These are phyloP conservation scores for Willowsia nigromaculata DNA, from an alignment of 2,888 invertebrate species.

Conservation along the genomic window DNA sequence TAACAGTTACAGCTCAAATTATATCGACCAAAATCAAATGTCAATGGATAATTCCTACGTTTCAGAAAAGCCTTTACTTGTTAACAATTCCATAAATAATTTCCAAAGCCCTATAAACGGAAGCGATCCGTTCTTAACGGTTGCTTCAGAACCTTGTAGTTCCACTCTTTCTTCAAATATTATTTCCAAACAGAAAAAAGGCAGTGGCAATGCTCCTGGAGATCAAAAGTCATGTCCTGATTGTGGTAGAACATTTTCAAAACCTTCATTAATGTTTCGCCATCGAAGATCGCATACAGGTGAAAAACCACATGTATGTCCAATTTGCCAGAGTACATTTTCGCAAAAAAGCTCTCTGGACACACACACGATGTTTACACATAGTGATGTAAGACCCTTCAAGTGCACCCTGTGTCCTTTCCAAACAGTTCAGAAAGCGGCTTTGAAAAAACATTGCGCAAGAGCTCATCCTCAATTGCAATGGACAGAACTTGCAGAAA, in stretches of 20 bases:
- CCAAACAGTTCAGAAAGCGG: slow-evolving; percentile 84
- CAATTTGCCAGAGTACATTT: slow-evolving; percentile 83
- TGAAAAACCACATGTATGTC: slow-evolving; percentile 83
- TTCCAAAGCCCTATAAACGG: neutral
- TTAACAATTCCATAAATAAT: neutral
- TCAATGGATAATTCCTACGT: neutral
- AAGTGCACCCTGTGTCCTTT: slow-evolving; percentile 84
- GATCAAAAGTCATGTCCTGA: slow-evolving; percentile 79
- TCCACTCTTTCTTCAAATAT: neutral
- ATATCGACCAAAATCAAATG: neutral
- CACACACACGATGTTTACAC: slow-evolving; percentile 82
- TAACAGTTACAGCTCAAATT: neutral
- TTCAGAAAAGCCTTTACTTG: neutral
- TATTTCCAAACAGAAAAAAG: neutral
- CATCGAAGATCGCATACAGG: slow-evolving; percentile 84
- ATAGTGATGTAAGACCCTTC: slow-evolving; percentile 83
- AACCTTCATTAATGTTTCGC: slow-evolving; percentile 82
- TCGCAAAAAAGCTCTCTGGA: slow-evolving; percentile 84
- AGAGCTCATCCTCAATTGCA: slow-evolving; percentile 81
- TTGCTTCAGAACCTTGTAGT: slow-evolving; percentile 19
- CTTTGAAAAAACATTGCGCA: slow-evolving; percentile 84
- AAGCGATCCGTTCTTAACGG: slow-evolving; percentile 49
- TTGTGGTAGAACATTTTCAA: slow-evolving; percentile 83
- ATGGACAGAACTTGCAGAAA: slow-evolving; percentile 6
- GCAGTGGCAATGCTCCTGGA: neutral